Evolutionary conservation across 2,113 vertebrate species (phyloP), one percentile per base, ranked within the genome.

Genomic region (Acinonyx jubatus): DNA sequence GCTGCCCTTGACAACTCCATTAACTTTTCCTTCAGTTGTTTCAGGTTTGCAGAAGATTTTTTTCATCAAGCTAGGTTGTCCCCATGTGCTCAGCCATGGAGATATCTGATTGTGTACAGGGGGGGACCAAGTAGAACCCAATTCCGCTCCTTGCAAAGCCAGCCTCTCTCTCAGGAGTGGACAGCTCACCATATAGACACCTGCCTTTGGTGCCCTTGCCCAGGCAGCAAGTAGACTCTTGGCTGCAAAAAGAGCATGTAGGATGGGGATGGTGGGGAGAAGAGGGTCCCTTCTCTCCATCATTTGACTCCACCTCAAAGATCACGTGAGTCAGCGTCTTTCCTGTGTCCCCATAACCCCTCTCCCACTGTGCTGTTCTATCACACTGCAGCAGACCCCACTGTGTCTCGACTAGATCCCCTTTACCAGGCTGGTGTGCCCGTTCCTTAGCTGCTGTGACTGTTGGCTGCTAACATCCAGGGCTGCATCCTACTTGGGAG

Each of bases 1-100:
- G 65, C 66, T 19, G 41, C 50, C 65, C 84, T 96, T 95, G 96
- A 96, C 96, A 97, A 89, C 68, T 95, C 85, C 95, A 95, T 94
- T 94, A 93, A 85, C 71, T 93, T 95, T 36, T 94, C 88, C 74
- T 91, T 84, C 38, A 78, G 69, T 41, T 88, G 63, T 69, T 80
- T 31, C 69, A 63, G 50, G 76, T 66, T 57, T 82, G 50, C 8
- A 55, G 29, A 73, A 71, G 61, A 61, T 61, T 21, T 61, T 79
- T 23, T 50, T 33, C 10, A 69, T 14, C 38, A 69, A 89, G 29
- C 18, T 91, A 76, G 87, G 61, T 19, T 69, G 7, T 69, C 2
- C 29, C 50, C 31, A 38, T 8, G 25, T 66, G 25, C 38, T 89
- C 33, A 55, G 19, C 74, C 10, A 16, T 31, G 15, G 12, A 41